Evolutionary conservation across 2,797 vertebrate genomes (phyloP), one percentile per base, ranked within the genome.

Genomic region (Ctenochaetus hawaiiensis): DNA sequence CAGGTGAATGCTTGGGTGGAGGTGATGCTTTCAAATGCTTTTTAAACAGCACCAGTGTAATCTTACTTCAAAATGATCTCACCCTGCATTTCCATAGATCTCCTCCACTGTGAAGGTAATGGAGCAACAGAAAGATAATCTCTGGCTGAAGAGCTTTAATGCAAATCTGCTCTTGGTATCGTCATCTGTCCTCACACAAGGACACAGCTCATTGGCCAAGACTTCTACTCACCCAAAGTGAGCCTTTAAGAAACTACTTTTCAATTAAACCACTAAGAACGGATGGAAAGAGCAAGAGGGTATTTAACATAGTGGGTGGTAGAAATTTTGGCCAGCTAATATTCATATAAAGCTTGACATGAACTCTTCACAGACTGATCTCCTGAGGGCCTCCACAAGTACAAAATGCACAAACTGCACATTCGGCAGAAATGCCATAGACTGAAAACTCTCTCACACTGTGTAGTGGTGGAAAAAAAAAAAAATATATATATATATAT

Each of bases 381-480:
- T 64, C 70, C 59, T 41, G 39, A 62, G 72, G 57, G 64, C 17
- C 66, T 67, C 70, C 30, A 73, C 72, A 34, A 70, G 57, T 44
- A 49, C 45, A 51, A 78, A 77, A 75, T 80, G 51, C 72, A 14
- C 17, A 37, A 61, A 72, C 57, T 81, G 82, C 75, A n/a, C 37
- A 75, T 64, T 85, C 77, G 78, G 77, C 82, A 85, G 39, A 78
- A 72, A 70, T n/a, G 58, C 67, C 70, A 84, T 23, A 51, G 64
- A 23, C 39, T 61, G 51, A 77, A 58, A 51, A 72, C 73, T 52
- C 8, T 48, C 54, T 44, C 9, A 60, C 18, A 6, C 41, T 63
- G 60, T 16, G 10, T 45, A 23, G 45, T 41, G 16, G 44, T 17
- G 41, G 65, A 45, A 22, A 45, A 51, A 52, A 57, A 39, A n/a